Evolutionary conservation across 23 tunicate species (phyloP).

Genomic region (Ciona savignyi): DNA sequence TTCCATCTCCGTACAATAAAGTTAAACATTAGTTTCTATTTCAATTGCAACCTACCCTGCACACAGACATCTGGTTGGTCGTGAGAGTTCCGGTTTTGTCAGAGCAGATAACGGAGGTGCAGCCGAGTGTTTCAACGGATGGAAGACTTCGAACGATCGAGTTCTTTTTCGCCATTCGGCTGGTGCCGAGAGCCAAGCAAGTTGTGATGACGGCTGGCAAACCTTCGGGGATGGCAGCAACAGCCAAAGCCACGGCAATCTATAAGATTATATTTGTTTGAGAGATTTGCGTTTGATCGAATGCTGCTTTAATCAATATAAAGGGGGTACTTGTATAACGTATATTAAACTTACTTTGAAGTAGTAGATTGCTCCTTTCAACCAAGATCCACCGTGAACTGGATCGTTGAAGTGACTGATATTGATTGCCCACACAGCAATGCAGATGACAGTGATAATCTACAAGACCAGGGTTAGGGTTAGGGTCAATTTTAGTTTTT

Average conservation of each 20-base stretch:
- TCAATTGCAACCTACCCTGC: conserved; percentile 29
- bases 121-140: conserved; percentile 97
- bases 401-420: conserved; percentile 99
- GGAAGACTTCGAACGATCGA: conserved; percentile 97
- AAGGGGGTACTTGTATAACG: no score
- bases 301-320: no score
- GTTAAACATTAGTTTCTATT: not conserved
- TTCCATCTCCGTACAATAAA: not conserved
- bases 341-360: conserved; percentile 77
- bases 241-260: conserved; percentile 98
- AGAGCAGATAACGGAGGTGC: conserved; percentile 99
- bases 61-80: conserved; percentile 99
- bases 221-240: conserved; percentile 99
- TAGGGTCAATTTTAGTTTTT: not conserved
- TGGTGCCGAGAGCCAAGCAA: conserved; percentile 98
- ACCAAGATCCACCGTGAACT: conserved; percentile 98
- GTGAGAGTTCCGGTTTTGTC: conserved; percentile 99
- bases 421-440: conserved; percentile 99
- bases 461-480: not conserved
- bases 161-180: conserved; percentile 99
- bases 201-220: conserved; percentile 99
- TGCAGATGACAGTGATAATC: conserved; percentile 88
- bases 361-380: conserved; percentile 99
- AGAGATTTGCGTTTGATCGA: no score
- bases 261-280: not conserved